These are phyloP conservation scores for Forbesichthys agassizii DNA, from an alignment of 2,113 vertebrate species.

Conservation along the genomic window DNA sequence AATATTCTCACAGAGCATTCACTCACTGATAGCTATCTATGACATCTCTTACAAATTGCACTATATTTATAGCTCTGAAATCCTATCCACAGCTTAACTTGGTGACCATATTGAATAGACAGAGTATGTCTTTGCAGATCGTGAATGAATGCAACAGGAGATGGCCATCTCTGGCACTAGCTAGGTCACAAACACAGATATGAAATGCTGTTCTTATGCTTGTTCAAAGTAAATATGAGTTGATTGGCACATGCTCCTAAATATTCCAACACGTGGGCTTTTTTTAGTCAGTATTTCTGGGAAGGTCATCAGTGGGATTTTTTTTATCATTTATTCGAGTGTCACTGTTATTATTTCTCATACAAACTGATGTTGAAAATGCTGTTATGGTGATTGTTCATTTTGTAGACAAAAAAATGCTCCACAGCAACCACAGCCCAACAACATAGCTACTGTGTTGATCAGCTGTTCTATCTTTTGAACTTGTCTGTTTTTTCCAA, in stretches of 20 bases:
- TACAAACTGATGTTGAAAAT: background rate
- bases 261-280: background rate
- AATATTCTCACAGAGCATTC: too few relatives aligned
- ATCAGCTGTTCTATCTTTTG: background rate
- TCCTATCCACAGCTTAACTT: too few relatives aligned
- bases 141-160: too few relatives aligned
- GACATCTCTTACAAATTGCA: too few relatives aligned
- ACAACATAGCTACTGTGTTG: constrained; percentile 6
- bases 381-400: constrained; percentile 54
- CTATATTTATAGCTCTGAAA: too few relatives aligned
- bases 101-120: too few relatives aligned
- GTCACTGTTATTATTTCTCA: background rate
- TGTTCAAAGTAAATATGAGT: too few relatives aligned
- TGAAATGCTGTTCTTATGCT: background rate
- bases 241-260: background rate
- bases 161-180: too few relatives aligned
- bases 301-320: constrained; percentile 14
- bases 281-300: constrained; percentile 11
- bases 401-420: constrained; percentile 26
- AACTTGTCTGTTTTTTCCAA: background rate
- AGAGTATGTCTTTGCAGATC: too few relatives aligned
- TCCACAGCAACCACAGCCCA: constrained; percentile 32
- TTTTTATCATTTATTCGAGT: constrained; percentile 19
- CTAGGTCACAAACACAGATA: background rate
- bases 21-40: too few relatives aligned